Percentiles rank a stretch among this genome's conserved stretches.
phyloP scores from a whole-genome alignment of 1,140 invertebrate genomes.

The Pachyrhynchus sulphureomaculatus region DNA sequence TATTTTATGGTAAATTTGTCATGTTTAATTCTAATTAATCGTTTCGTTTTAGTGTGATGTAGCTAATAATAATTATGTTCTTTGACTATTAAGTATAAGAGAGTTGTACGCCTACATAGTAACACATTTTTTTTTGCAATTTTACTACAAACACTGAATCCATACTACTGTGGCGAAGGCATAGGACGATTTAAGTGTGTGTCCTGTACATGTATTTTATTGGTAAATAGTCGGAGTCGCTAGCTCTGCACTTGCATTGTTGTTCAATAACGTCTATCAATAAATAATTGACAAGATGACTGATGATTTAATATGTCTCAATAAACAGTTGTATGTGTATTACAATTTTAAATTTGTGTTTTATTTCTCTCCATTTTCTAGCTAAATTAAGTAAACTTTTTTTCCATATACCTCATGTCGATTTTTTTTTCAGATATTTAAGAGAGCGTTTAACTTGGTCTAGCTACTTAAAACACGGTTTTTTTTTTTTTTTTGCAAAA shows the following conservation, averaged over 20 bases:
- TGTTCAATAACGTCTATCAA: conserved; percentile 47
- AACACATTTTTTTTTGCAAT: conserved; percentile 41
- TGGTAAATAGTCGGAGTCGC: conserved; percentile 28
- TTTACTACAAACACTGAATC: conserved; percentile 37
- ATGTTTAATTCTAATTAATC: conserved; percentile 44
- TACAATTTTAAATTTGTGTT: conserved; percentile 55
- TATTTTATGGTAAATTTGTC: conserved; percentile 39
- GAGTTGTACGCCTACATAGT: conserved; percentile 52
- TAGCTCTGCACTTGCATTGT: conserved; percentile 26
- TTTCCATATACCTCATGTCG: no score
- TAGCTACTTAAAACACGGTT: no score
- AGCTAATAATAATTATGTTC: conserved; percentile 56
- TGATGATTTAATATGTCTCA: conserved; percentile 61
- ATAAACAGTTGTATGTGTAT: conserved; percentile 71
- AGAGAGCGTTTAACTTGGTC: no score
- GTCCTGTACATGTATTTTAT: conserved; percentile 31
- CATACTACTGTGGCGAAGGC: conserved; percentile 35
- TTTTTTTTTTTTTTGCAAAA: no score
- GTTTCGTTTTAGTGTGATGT: conserved; percentile 59
- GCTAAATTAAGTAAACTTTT: no score
- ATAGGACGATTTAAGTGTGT: neutral
- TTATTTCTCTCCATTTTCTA: conserved; percentile 19
- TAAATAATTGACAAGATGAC: conserved; percentile 53
- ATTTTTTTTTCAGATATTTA: no score
- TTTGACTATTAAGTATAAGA: conserved; percentile 43